A percentile compares a stretch with the other conserved stretches of the same genome.
Evolutionary conservation across 2,113 vertebrate genomes (phyloP).

Genomic region (Bos javanicus): DNA sequence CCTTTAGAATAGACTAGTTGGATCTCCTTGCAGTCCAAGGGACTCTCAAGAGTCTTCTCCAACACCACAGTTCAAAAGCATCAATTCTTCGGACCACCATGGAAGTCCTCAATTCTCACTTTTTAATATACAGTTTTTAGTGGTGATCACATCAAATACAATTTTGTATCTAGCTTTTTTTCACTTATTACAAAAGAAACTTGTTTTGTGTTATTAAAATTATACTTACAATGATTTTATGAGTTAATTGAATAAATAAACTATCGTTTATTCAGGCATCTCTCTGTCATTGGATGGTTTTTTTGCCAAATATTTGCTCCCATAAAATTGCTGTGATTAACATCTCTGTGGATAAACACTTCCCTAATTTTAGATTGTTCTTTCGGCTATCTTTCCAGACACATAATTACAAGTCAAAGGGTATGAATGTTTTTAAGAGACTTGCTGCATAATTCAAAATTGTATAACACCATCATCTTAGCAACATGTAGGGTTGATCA

Average conservation of each 20-base stretch:
- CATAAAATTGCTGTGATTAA: not conserved
- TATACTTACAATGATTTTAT: not conserved
- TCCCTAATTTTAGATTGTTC: not conserved
- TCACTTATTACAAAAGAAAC: not conserved
- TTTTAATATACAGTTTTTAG: not conserved
- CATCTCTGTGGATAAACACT: conserved; percentile 9
- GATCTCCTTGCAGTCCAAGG: too few relatives aligned
- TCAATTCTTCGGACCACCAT: not conserved
- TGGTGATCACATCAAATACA: not conserved
- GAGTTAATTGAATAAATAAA: conserved; percentile 15
- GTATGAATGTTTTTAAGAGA: not conserved
- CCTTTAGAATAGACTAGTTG: too few relatives aligned
- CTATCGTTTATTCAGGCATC: not conserved
- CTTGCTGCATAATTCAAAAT: not conserved
- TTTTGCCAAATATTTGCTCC: not conserved
- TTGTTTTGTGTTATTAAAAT: not conserved
- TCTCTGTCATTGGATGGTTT: not conserved
- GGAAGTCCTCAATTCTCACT: not conserved
- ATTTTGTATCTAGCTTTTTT: not conserved
- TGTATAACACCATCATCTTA: not conserved
- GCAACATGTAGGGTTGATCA: not conserved
- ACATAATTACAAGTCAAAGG: not conserved
- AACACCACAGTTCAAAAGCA: too few relatives aligned
- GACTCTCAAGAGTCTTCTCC: too few relatives aligned
- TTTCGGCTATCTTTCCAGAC: not conserved